Conservation (phyloP, 2,888 invertebrate species). For the Drosophila affinis region DNA sequence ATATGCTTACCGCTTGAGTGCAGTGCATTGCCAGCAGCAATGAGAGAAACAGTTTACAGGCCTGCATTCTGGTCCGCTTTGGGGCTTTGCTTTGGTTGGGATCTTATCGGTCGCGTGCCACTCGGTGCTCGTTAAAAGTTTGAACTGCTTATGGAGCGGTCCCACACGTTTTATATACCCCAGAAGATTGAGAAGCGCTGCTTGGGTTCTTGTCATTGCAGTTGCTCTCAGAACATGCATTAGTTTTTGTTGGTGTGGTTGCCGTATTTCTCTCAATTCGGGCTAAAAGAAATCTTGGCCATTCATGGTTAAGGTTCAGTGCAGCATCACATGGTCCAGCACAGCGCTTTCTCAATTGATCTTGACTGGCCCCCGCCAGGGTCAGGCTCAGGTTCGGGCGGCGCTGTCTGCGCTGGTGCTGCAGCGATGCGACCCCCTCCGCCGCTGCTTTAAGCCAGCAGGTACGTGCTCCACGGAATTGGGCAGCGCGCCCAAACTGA, state of each 20-base stretch:
- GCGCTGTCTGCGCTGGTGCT: slow-evolving; percentile 17
- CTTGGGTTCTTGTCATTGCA: not conserved
- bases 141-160: slow-evolving; percentile 60
- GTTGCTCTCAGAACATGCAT: slow-evolving; percentile 26
- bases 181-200: slow-evolving; percentile 44
- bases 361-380: slow-evolving; percentile 12
- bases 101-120: slow-evolving; percentile 62
- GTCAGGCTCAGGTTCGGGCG: slow-evolving; percentile 29
- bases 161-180: slow-evolving; percentile 67
- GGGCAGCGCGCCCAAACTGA: slow-evolving; percentile 10
- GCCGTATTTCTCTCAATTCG: slow-evolving; percentile 39
- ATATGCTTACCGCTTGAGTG: slow-evolving; percentile 52
- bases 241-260: slow-evolving; percentile 30
- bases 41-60: slow-evolving; percentile 51
- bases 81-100: slow-evolving; percentile 4
- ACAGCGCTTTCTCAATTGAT: slow-evolving; percentile 47
- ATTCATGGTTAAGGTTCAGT: slow-evolving; percentile 38
- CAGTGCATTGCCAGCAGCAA: slow-evolving; percentile 55
- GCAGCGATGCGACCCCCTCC: not conserved
- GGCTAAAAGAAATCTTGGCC: slow-evolving; percentile 42
- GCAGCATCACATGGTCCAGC: slow-evolving; percentile 1
- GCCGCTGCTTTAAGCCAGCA: not conserved
- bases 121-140: slow-evolving; percentile 62
- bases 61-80: slow-evolving; percentile 39
- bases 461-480: slow-evolving; percentile 49